These are phyloP conservation scores for Himalopsyche phryganea DNA, from an alignment of 1,140 invertebrate species.

Conservation along the genomic window DNA sequence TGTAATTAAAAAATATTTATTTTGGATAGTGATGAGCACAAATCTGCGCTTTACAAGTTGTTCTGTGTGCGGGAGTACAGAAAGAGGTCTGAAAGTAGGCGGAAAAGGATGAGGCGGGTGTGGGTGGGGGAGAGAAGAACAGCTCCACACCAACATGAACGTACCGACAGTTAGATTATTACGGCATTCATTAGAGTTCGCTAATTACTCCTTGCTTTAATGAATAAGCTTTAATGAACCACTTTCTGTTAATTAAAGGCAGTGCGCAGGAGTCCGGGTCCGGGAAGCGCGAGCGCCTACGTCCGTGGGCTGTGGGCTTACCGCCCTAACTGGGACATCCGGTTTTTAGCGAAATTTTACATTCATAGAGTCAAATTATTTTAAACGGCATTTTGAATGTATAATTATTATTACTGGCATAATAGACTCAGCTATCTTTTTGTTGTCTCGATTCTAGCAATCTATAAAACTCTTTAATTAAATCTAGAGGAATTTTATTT, in stretches of 20 bases:
- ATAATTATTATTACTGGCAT: too few relatives aligned
- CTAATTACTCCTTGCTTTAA: slow-evolving; percentile 83
- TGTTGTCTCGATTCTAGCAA: too few relatives aligned
- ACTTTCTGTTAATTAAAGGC: slow-evolving; percentile 83
- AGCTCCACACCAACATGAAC: slow-evolving; percentile 17
- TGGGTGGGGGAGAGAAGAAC: background rate
- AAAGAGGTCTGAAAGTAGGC: background rate
- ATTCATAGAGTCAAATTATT: background rate
- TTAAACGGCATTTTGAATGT: too few relatives aligned
- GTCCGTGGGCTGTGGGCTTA: slow-evolving; percentile 11
- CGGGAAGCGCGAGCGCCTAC: slow-evolving; percentile 30
- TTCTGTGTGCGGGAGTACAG: background rate
- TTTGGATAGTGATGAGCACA: too few relatives aligned
- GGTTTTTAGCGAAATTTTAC: slow-evolving; percentile 7
- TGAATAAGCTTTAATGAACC: slow-evolving; percentile 84
- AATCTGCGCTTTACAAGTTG: too few relatives aligned
- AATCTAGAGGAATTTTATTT: too few relatives aligned
- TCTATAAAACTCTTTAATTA: too few relatives aligned
- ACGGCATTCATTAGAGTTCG: slow-evolving; percentile 74
- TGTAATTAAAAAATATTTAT: too few relatives aligned
- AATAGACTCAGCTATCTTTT: too few relatives aligned
- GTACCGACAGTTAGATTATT: slow-evolving; percentile 56
- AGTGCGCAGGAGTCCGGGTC: slow-evolving; percentile 44
- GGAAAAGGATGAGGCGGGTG: background rate
- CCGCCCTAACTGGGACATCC: slow-evolving; percentile 17